A percentile compares a stretch with the other conserved stretches of the same genome.
Conservation (phyloP, 64 coral and sea anemone genomes). For the Stichodactyla helianthus region DNA sequence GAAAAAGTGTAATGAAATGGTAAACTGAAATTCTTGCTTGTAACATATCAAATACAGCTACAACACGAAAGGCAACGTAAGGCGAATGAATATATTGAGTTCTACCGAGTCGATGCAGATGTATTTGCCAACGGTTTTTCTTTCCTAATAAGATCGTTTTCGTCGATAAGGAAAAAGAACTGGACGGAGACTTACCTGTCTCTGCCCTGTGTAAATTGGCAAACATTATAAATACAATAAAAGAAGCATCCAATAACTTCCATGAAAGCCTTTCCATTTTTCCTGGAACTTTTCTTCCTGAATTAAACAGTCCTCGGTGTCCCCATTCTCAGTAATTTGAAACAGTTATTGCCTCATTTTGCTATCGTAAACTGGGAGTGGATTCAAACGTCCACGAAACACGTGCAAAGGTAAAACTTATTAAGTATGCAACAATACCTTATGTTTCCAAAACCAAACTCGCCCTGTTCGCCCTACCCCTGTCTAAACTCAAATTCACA, state of each 20-base stretch:
- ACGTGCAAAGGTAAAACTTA: conserved; percentile 4
- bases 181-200: neutral
- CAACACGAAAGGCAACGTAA: too few species aligned
- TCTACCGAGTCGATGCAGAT: neutral
- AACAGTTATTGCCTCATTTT: neutral
- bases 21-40: too few species aligned
- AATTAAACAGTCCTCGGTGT: neutral
- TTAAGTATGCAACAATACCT: conserved; percentile 27
- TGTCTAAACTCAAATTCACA: neutral
- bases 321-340: neutral
- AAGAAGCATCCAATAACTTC: neutral
- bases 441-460: conserved; percentile 3
- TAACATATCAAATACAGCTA: too few species aligned
- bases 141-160: neutral
- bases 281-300: neutral
- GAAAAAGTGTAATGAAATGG: too few species aligned
- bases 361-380: neutral
- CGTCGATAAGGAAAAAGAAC: neutral
- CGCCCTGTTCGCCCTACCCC: neutral
- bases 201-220: neutral
- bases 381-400: neutral
- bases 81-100: neutral
- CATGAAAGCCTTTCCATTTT: neutral
- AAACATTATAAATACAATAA: neutral
- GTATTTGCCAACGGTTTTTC: neutral